Conservation (phyloP, 1,140 invertebrate species). For the Orius insidiosus region DNA sequence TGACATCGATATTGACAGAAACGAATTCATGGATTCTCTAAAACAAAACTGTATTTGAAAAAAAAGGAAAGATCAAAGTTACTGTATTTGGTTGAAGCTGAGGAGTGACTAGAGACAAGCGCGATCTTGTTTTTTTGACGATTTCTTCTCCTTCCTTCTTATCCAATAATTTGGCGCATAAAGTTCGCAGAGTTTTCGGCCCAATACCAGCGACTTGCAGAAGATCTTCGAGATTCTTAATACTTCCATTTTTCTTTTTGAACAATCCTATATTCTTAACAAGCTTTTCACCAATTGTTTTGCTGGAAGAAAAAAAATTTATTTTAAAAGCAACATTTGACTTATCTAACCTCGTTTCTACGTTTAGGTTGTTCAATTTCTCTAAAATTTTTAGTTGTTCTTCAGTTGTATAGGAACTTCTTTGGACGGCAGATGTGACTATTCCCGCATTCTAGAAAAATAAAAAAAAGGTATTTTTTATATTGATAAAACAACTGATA, state of each 20-base stretch:
- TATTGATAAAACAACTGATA: too few species aligned
- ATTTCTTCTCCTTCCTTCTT: background rate
- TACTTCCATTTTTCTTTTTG: background rate
- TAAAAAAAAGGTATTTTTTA: too few species aligned
- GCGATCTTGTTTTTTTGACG: background rate
- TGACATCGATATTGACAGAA: background rate
- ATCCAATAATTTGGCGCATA: conserved; percentile 10
- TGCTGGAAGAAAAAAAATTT: too few species aligned
- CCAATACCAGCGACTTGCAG: conserved; percentile 4
- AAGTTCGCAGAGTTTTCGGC: conserved; percentile 6
- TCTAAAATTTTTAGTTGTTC: too few species aligned
- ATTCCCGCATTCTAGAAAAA: too few species aligned
- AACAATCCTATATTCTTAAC: background rate
- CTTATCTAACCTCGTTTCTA: too few species aligned
- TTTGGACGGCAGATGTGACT: too few species aligned
- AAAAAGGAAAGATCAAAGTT: background rate
- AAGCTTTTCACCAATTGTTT: background rate
- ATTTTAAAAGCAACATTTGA: too few species aligned
- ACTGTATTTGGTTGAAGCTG: background rate
- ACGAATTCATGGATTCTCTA: background rate
- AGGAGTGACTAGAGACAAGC: background rate
- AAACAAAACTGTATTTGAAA: background rate
- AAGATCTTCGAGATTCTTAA: conserved; percentile 9
- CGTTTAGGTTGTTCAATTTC: too few species aligned
- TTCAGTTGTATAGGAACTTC: too few species aligned